Evolutionary conservation across 2,888 invertebrate species (phyloP), one percentile per base, ranked within the genome.

Genomic region (Caenorhabditis japonica): DNA sequence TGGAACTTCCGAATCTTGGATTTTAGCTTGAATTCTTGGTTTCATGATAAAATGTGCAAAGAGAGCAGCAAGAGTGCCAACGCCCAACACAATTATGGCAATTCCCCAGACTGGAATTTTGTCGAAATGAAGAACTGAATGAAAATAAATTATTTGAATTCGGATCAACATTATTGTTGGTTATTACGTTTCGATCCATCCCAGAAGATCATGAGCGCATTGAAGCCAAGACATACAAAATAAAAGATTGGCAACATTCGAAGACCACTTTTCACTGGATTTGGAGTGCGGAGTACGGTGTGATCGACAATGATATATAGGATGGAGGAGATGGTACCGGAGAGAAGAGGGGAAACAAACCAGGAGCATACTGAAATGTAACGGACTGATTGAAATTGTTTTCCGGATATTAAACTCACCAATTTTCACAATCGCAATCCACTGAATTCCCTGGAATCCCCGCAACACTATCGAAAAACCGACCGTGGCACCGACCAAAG

Each of bases 401-500:
- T 19, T 13, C n/a, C n/a, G n/a, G n/a, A n/a, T n/a, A n/a, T n/a
- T n/a, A n/a, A n/a, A 15, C n/a, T 84, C 83, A 90, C 90, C 87
- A 83, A 94, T 93, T 85, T 92, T 91, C 53, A 91, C 92, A 52
- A 95, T 90, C 23, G 92, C 93, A 7, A 90, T 90, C 94, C 94
- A 95, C 79, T 93, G 91, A 36, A 96, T 91, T 2, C 95, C 95
- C 46, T 91, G 89, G 5, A 92, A 91, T 21, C 97, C 97, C 84
- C 93, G 91, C 49, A 94, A 93, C 1, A 95, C 94, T 69, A 97
- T 91, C 38, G 95, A 94, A 89, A 96, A 97, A 4, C 97, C 97
- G 64, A 97, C 92, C 0, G 96, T 95, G 27, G 97, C 95, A 25
- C 97, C 97, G 41, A 97, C 96, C 85, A 99, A 95, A 84, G 95